Base-by-base conservation (phyloP, 2,888 invertebrate genomes). In the Sinotaia quadrata region DNA sequence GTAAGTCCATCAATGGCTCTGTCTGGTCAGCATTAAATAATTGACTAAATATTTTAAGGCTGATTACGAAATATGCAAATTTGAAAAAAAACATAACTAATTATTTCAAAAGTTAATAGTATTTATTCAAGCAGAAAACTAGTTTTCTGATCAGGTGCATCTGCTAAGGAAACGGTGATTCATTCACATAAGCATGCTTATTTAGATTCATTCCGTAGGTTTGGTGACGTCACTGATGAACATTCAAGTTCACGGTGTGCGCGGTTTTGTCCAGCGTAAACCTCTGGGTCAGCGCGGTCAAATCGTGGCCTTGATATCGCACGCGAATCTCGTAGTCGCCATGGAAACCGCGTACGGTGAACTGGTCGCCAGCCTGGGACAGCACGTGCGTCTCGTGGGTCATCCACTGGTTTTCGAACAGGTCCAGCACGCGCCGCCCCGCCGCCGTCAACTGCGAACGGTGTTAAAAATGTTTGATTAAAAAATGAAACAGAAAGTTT, bases 271-370 rank as follows among this genome's bases (percentile, higher is more conserved):
- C 68, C 41, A 74, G 44, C 12, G 62, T 33, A 59, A 74, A 72
- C 1, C 54, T 67, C 57, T 60, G 59, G 21, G 29, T 15, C 31
- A 69, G 59, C 34, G 62, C 44, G 0, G 72, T 58, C 33, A 62
- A 41, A 49, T 62, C 51, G 49, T 34, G 61, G 2, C 73, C 73
- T 24, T 75, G 60, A 63, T 77, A 71, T 27, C 60, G 63, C 27
- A 77, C 74, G 12, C 66, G 61, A 18, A 73, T 65, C 44, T 68
- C 59, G 66, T 77, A 77, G 34, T 75, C 75, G 4, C 77, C 77
- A 36, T 71, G 69, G 67, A 75, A 77, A n/a, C 75, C 77, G 15
- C 74, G 54, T 18, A 54, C 31, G 27, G 54, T 29, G 27, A 54
- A 31, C 29, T 27, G 31, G 47, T 61, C 47, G 49, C 49, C 47